Evolutionary conservation across 30 jellyfish, hydroid and myxozoan species (phyloP), one percentile per base, ranked within the genome.

Genomic region (Aurelia sp.): DNA sequence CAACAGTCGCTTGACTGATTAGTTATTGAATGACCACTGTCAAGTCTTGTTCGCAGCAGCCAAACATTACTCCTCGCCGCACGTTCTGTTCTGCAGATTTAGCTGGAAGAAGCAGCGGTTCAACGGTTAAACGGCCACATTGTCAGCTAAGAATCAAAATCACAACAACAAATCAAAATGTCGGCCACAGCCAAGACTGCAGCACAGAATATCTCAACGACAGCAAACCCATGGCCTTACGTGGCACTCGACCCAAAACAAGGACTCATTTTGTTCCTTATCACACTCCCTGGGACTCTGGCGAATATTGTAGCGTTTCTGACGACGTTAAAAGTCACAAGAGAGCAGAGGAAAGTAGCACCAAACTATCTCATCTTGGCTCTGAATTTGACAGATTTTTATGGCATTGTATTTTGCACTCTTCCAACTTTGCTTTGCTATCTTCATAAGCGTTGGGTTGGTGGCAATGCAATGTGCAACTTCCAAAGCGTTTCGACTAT

Each of bases 381-480:
- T 15, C 53, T 86, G 79, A 86, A 68, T n/a, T 66, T 74, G 63
- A 86, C 95, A 19, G 95, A 86, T 53, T 86, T 86, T 41, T 86
- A 86, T 68, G 95, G 95, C 73, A 76, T 86, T 74, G 76, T 48
- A 5, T 86, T 86, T 73, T 86, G 89, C 85, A 86, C 95, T 4
- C 69, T 86, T 64, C 95, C 95, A 62, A 86, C 95, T 3, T 74
- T 72, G 81, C 72, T 86, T 16, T 86, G 95, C 85, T 86, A 86
- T 63, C 95, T 76, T 17, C 50, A 50, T 85, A 86, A 76, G 73
- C 44, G 81, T 13, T 86, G 95, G 95, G 89, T 86, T 37, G 95
- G 95, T 10, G 95, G 95, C 6, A 60, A 74, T 15, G 84, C 84
- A 41, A 86, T 86, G 95, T 86, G 95, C 79, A 74, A 86, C 50